Percentiles rank a stretch among this genome's conserved stretches.
Conservation (phyloP, 2,797 vertebrate genomes). For the Bovichtus diacanthus region DNA sequence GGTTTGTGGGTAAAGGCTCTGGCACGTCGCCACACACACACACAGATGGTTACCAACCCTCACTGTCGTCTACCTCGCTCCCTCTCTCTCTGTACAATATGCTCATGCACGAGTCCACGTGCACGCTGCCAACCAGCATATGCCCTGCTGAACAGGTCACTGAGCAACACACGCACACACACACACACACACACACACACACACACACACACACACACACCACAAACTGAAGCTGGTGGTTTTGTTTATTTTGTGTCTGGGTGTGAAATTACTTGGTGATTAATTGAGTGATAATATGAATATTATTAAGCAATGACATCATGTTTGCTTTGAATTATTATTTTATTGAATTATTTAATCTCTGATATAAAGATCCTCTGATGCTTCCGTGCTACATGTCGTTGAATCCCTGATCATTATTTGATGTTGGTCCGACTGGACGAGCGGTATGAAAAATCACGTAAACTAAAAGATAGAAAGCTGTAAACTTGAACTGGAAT, state of each 20-base stretch:
- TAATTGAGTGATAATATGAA: not conserved
- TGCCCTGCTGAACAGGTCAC: conserved; percentile 44
- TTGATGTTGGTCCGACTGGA: not conserved
- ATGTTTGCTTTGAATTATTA: not conserved
- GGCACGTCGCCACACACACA: conserved; percentile 83
- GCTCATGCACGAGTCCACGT: conserved; percentile 31
- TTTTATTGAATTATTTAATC: not conserved
- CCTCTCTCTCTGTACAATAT: conserved; percentile 50
- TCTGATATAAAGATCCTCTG: not conserved
- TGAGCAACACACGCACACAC: conserved; percentile 20
- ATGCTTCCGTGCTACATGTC: not conserved
- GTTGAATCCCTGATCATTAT: not conserved
- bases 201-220: conserved; percentile 21
- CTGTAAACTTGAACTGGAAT: not conserved
- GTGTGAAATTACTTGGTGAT: not conserved
- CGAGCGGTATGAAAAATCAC: not conserved
- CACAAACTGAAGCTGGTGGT: not conserved
- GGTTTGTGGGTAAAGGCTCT: conserved; percentile 90
- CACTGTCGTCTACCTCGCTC: conserved; percentile 33
- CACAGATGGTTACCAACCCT: conserved; percentile 50
- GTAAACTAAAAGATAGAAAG: not conserved
- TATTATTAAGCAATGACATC: not conserved
- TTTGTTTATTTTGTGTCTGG: conserved; percentile 1
- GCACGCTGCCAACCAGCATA: conserved; percentile 57
- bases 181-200: conserved; percentile 22